phyloP scores from a whole-genome alignment of 2,797 vertebrate species.

The Holocentrus rufus region DNA sequence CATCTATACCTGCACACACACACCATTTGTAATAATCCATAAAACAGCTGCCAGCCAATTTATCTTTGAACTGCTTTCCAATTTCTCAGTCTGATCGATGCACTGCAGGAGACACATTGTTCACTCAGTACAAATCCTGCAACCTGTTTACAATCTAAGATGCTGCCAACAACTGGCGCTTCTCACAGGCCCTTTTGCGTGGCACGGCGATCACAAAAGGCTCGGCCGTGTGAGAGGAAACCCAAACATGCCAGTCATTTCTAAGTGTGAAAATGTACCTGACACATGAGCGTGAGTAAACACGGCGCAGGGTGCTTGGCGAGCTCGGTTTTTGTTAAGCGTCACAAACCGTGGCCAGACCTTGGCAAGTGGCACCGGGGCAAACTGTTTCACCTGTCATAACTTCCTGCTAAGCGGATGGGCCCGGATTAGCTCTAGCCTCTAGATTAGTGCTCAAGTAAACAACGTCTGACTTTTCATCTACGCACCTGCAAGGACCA shows the following conservation, averaged over 20 bases:
- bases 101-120: not conserved
- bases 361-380: slow-evolving; percentile 30
- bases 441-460: slow-evolving; percentile 32
- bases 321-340: slow-evolving; percentile 48
- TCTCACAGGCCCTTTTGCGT: slow-evolving; percentile 33
- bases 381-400: slow-evolving; percentile 59
- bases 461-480: slow-evolving; percentile 23
- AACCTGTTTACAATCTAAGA: not conserved
- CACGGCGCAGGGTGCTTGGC: slow-evolving; percentile 3
- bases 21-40: not conserved
- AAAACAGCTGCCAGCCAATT: not conserved
- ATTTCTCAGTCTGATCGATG: not conserved
- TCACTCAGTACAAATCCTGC: not conserved
- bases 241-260: slow-evolving; percentile 6
- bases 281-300: slow-evolving; percentile 39
- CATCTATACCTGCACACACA: not conserved
- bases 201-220: slow-evolving; percentile 16
- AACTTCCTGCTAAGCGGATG: slow-evolving; percentile 44
- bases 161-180: slow-evolving; percentile 30
- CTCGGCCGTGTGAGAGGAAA: slow-evolving; percentile 13
- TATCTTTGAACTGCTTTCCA: not conserved
- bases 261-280: slow-evolving; percentile 33
- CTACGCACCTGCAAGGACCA: slow-evolving; percentile 19
- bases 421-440: slow-evolving; percentile 39
- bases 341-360: slow-evolving; percentile 43